Evolutionary conservation across 2,113 vertebrate species (phyloP).

Genomic region (Periophthalmus modestus): DNA sequence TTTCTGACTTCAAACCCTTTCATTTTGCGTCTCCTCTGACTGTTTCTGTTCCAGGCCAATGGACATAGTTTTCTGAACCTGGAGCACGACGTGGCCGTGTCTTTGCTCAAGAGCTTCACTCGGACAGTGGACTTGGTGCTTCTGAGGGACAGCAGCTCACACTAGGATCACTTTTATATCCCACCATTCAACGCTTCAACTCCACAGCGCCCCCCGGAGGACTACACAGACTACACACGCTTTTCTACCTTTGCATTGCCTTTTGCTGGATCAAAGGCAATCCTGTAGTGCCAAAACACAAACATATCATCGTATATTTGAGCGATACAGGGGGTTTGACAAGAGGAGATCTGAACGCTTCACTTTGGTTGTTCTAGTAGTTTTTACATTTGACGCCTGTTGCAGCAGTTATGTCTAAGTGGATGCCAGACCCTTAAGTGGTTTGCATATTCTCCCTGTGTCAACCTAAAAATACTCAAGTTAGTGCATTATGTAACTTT

Average conservation of each 20-base stretch:
- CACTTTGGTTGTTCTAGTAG: not conserved
- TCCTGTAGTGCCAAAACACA: slow-evolving; percentile 95
- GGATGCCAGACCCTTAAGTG: not conserved
- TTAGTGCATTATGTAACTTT: too few species aligned
- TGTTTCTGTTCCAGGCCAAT: slow-evolving; percentile 91
- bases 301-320: slow-evolving; percentile 76
- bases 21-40: slow-evolving; percentile 21
- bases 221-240: slow-evolving; percentile 5
- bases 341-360: slow-evolving; percentile 1
- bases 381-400: slow-evolving; percentile 18
- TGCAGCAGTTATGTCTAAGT: slow-evolving; percentile 2
- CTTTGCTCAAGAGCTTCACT: slow-evolving; percentile 99
- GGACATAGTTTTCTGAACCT: slow-evolving; percentile 99
- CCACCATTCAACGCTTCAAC: slow-evolving; percentile 61
- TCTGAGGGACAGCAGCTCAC: slow-evolving; percentile 92
- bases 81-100: slow-evolving; percentile 97
- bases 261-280: slow-evolving; percentile 99
- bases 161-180: slow-evolving; percentile 88
- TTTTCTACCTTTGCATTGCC: slow-evolving; percentile 83
- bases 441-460: too few species aligned
- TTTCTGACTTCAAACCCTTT: too few species aligned
- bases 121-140: slow-evolving; percentile 98
- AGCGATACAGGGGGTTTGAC: slow-evolving; percentile 42
- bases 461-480: too few species aligned
- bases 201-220: slow-evolving; percentile 39